Base-by-base conservation (phyloP, 2,113 vertebrate species). In the Heterochromis multidens region DNA sequence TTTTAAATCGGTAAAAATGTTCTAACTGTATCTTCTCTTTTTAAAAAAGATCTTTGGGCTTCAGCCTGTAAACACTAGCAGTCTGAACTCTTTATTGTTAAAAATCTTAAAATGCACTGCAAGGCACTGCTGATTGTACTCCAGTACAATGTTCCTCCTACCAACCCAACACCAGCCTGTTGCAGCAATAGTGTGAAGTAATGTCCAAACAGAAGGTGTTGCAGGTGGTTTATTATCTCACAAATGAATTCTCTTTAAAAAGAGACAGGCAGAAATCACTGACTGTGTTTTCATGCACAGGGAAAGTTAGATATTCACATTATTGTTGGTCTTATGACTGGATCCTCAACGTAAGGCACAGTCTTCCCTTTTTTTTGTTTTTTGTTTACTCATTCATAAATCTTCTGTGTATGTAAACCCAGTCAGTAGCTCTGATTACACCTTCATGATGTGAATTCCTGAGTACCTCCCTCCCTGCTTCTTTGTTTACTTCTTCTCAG, bases 41-140 rank as follows among this genome's bases (percentile, higher is more conserved):
- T 5, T 5, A 57, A 37, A 79, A 61, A 19, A 56, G 2, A 63
- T 85, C 27, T 88, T 91, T 91, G 84, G 91, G 82, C 4, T 88
- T 79, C 19, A 87, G 84, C 87, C 11, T 87, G 88, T 93, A 93
- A 95, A 95, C 93, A 79, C 87, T 19, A 63, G 81, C 59, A 77
- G 65, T 35, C 23, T 40, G n/a, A 57, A 89, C 27, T 59, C 21
- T 76, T 65, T 59, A 27, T 63, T 83, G 37, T 62, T 72, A 58
- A 78, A 80, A 27, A 9, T 89, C 82, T 65, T 13, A 33, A 84
- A 91, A 84, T n/a, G 61, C 87, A 87, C 62, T 19, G 11, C 4
- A 21, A 25, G 59, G 80, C 16, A 54, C 27, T 4, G 3, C 5
- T 35, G 76, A 43, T 57, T 82, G 57, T 37, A 43, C 80, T 82